Evolutionary conservation across 1,140 invertebrate genomes (phyloP).

Genomic region (Drosophila baimaii): DNA sequence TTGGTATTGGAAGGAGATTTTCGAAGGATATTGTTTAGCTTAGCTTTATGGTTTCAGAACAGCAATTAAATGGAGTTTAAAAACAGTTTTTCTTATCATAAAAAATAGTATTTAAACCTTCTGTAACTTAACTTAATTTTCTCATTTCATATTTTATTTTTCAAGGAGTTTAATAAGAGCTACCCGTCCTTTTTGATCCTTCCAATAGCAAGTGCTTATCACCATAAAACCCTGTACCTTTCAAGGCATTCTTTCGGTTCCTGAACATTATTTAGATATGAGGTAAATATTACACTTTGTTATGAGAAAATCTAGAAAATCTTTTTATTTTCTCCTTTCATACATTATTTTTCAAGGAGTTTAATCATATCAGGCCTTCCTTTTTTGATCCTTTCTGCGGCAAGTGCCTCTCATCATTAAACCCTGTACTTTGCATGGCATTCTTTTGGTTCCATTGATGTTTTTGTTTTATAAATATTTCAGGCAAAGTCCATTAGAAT

Average conservation of each 20-base stretch:
- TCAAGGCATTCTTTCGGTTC: slow-evolving; percentile 13
- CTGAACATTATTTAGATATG: background rate
- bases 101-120: no score
- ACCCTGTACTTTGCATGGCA: background rate
- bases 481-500: slow-evolving; percentile 67
- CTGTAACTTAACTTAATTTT: background rate
- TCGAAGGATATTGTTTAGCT: background rate
- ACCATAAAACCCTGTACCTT: slow-evolving; percentile 1
- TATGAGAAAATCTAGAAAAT: background rate
- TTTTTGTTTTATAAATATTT: slow-evolving; percentile 63
- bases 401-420: background rate
- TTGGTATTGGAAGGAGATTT: background rate
- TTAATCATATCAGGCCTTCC: background rate
- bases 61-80: background rate
- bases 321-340: background rate
- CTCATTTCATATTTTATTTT: background rate
- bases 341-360: background rate
- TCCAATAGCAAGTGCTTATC: background rate
- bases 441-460: slow-evolving; percentile 41
- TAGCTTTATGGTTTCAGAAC: no score
- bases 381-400: background rate
- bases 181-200: background rate
- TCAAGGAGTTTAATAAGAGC: background rate
- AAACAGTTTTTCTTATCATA: background rate
- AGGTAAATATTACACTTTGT: background rate